Evolutionary conservation across 1,140 invertebrate genomes (phyloP), one percentile per base, ranked within the genome.

Genomic region (Mamestra configurata): DNA sequence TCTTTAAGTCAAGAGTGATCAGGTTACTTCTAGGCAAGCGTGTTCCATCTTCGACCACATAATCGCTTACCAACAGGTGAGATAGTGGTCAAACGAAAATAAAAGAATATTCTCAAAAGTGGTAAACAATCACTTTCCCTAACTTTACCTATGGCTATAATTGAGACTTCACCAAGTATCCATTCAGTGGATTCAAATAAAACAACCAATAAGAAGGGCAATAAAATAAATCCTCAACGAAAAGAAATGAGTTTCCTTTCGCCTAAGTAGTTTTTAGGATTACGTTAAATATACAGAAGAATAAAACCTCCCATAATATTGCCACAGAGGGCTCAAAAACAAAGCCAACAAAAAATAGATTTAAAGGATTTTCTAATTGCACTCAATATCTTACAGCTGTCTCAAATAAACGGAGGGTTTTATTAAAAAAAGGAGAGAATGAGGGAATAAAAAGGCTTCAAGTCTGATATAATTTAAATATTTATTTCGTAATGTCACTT

Each of bases 401-500:
- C 49, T 18, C 49, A 49, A 73, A 55, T 57, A 73, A 72, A 73
- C 51, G 20, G 68, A 71, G 27, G 53, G 35, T 57, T 57, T 40
- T 18, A 59, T 37, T 31, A 76, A 59, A 43, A 71, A 8, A 75
- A 18, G 37, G 57, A 31, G 5, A 5, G 27, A 31, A 31, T 31
- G 27, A 61, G 35, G 24, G 49, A 91, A 89, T 88, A 84, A 92
- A n/a, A 92, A 93, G 51, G 46, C 85, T 66, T 77, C 61, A 79
- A 77, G 43, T 86, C 81, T 88, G 91, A 93, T 93, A 92, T 93
- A 92, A 93, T 93, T 93, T 93, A 90, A 93, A 93, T 94, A 93
- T 94, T 95, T 95, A 95, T 95, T 94, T 93, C 85, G 88, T 95
- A 95, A 95, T 95, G 92, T 93, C 93, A 95, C 92, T 92, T 81